A percentile compares a stretch with the other conserved stretches of the same genome.
Evolutionary conservation across 1,140 invertebrate species (phyloP).

Genomic region (Agrilus planipennis): DNA sequence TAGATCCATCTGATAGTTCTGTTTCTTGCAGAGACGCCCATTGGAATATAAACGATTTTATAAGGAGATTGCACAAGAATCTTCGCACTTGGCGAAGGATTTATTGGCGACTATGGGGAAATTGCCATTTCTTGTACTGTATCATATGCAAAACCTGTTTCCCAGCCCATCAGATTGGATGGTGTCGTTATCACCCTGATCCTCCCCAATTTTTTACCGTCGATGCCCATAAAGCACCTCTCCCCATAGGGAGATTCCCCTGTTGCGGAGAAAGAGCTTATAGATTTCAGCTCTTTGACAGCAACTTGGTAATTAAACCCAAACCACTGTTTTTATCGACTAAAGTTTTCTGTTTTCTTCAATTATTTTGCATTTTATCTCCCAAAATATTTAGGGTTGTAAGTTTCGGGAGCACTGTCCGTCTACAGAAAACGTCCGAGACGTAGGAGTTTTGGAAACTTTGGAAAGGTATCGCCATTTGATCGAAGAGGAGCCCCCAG

Average conservation of each 20-base stretch:
- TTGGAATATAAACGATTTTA: conserved; percentile 77
- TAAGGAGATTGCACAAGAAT: conserved; percentile 60
- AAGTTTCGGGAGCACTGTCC: conserved; percentile 52
- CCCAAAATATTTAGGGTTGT: conserved; percentile 35
- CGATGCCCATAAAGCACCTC: conserved; percentile 46
- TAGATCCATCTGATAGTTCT: not conserved
- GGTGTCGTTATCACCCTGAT: conserved; percentile 69
- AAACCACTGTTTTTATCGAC: too few species aligned
- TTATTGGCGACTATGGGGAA: conserved; percentile 87
- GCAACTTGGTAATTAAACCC: conserved; percentile 21
- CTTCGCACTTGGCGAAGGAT: conserved; percentile 78
- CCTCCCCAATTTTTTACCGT: conserved; percentile 61
- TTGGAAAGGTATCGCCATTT: conserved; percentile 43
- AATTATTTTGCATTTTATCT: too few species aligned
- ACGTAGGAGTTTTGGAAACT: conserved; percentile 44
- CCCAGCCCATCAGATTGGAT: conserved; percentile 61
- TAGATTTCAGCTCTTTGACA: conserved; percentile 30
- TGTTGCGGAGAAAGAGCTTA: conserved; percentile 77
- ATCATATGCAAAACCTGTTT: conserved; percentile 62
- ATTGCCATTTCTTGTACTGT: conserved; percentile 71
- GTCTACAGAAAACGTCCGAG: conserved; percentile 36
- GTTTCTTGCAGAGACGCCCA: conserved; percentile 52
- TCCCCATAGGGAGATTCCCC: conserved; percentile 59
- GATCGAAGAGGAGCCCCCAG: conserved; percentile 47
- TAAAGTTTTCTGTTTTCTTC: too few species aligned